Evolutionary conservation across 53 echinoderm and acorn worm genomes (phyloP), one percentile per base, ranked within the genome.

Genomic region (Crossaster papposus): DNA sequence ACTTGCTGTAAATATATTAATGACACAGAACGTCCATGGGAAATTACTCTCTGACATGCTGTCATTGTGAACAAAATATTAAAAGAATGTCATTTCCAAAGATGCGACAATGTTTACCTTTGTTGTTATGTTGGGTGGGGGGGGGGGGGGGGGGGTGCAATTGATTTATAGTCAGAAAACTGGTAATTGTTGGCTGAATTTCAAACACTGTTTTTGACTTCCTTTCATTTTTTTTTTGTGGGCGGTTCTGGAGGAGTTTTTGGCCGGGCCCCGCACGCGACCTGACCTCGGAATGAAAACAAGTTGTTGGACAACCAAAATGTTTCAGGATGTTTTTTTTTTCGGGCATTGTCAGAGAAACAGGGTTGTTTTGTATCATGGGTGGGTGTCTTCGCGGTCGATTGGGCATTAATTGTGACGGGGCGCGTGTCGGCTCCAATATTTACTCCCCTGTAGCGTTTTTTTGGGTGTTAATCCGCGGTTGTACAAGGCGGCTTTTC

Each of bases 401-500:
- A 53, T 84, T 71, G 84, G 72, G 26, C 50, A 44, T 72, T 52
- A 72, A 72, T 84, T 50, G 83, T 65, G 65, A 20, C 65, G 17
- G 35, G 83, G 35, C 70, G 70, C 83, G 83, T 83, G 83, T 33
- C 44, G 44, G 44, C 44, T 24, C 26, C 83, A 20, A 22, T 26
- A 37, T 65, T 65, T 26, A 26, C 84, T n/a, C 84, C 84, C 52
- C 37, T 52, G 54, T 51, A 36, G 51, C 72, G 65, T 84, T 44
- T 44, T 44, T 7, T 44, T 44, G 5, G 2, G 2, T 44, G 5
- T 44, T 44, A 44, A 44, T 44, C 44, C 83, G 72, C 51, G 84
- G 84, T 71, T 84, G 71, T 72, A 84, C 84, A 84, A 15, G 44
- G 71, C 50, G 36, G 72, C 72, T 84, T 84, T 84, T 38, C 28